Evolutionary conservation across 2,113 vertebrate genomes (phyloP).

Genomic region (Hipposideros armiger): DNA sequence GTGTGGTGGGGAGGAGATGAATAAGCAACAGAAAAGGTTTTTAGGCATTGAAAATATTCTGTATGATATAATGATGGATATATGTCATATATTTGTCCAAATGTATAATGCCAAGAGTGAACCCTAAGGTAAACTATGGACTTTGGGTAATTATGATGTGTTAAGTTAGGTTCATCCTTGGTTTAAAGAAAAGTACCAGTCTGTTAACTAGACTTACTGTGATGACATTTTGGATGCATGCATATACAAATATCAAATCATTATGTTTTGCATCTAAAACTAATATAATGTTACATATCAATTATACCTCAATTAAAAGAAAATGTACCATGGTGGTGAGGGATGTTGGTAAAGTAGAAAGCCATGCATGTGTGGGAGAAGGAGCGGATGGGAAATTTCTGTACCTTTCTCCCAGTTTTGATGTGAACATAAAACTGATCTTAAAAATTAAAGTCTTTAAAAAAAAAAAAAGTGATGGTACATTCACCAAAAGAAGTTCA

Average conservation of each 20-base stretch:
- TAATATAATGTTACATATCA: background rate
- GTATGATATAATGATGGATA: background rate
- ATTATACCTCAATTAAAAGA: background rate
- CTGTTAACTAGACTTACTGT: too few relatives aligned
- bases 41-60: background rate
- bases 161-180: background rate
- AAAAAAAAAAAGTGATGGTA: background rate
- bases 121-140: background rate
- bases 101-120: background rate
- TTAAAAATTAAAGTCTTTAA: too few relatives aligned
- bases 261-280: too few relatives aligned
- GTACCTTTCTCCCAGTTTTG: background rate
- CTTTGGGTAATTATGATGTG: background rate
- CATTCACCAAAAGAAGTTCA: background rate
- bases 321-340: background rate
- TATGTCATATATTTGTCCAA: background rate
- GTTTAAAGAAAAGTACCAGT: too few relatives aligned
- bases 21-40: background rate
- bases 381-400: background rate
- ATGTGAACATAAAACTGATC: too few relatives aligned
- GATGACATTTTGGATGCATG: too few relatives aligned
- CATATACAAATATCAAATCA: too few relatives aligned
- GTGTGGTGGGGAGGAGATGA: background rate
- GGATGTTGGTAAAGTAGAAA: background rate
- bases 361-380: background rate